Evolutionary conservation across 2,113 vertebrate species (phyloP).

Genomic region (Dolichallabes microphthalmus): DNA sequence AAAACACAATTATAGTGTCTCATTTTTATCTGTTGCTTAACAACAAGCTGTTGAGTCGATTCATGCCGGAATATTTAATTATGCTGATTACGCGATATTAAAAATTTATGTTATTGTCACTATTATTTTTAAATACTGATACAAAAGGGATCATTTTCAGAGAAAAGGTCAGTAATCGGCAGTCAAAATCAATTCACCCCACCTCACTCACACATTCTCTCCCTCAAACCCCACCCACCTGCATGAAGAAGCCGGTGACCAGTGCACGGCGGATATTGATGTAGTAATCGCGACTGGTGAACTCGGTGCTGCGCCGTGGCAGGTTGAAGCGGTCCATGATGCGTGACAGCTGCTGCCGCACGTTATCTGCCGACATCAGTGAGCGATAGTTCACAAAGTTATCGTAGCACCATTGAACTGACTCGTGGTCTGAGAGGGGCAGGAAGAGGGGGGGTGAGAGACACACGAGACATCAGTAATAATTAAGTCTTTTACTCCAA

Average conservation of each 20-base stretch:
- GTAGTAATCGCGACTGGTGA: slow-evolving; percentile 98
- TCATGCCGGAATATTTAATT: background rate
- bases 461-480: background rate
- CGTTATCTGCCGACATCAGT: slow-evolving; percentile 99
- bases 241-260: slow-evolving; percentile 99
- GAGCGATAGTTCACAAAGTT: slow-evolving; percentile 99
- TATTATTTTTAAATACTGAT: background rate
- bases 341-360: slow-evolving; percentile 97
- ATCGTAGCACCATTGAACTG: slow-evolving; percentile 99
- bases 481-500: background rate
- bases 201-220: too few relatives aligned
- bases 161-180: background rate
- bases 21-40: slow-evolving; percentile 2
- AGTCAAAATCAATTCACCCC: background rate
- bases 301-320: slow-evolving; percentile 96
- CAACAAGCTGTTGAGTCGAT: background rate
- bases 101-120: too few relatives aligned
- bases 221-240: slow-evolving; percentile 69
- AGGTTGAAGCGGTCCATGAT: slow-evolving; percentile 99
- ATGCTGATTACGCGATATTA: background rate
- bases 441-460: too few relatives aligned
- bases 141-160: background rate
- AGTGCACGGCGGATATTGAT: slow-evolving; percentile 98
- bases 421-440: slow-evolving; percentile 87
- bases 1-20: background rate